Evolutionary conservation across 2,888 invertebrate genomes (phyloP), one percentile per base, ranked within the genome.

Genomic region (Thymelicus sylvestris): DNA sequence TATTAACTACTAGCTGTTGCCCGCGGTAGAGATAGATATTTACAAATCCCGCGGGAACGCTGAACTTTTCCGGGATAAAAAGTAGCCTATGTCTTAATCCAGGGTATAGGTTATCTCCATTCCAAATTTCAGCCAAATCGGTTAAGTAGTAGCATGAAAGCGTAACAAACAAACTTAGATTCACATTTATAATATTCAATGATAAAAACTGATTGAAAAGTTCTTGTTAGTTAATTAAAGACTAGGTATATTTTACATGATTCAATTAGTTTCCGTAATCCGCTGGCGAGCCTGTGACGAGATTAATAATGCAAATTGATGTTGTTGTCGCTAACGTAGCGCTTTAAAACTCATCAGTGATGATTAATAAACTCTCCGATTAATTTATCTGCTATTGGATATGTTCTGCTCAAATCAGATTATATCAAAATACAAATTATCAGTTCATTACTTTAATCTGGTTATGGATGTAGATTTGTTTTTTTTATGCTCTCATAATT

Each of bases 291-390:
- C 72, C 77, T 76, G 76, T 74, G 77, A 74, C 74, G 78, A 80
- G 86, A 88, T 89, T 90, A 85, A 90, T 90, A 88, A 90, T 88
- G 88, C 81, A 87, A 88, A 90, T 88, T 86, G 81, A 80, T 83
- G 80, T 81, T 86, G 81, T 83, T 86, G 80, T 83, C 81, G 78
- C 81, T 78, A 73, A 75, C 72, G 67, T 61, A 62, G 31, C 66
- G 67, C 70, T 61, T 71, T 72, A 72, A 71, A 71, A 67, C 47
- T 65, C 71, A 67, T 69, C 68, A 61, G 52, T 62, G 67, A 72
- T 72, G 74, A 76, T 78, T 76, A 78, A 75, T 75, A 74, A 74
- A 74, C 71, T 75, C 50, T 60, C 64, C 47, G 59, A 64, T 64
- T 57, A 69, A 69, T 68, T 66, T 57, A 61, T 68, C 15, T 47